Base-by-base conservation (phyloP, 1,140 invertebrate genomes). In the Drosophila gunungcola region DNA sequence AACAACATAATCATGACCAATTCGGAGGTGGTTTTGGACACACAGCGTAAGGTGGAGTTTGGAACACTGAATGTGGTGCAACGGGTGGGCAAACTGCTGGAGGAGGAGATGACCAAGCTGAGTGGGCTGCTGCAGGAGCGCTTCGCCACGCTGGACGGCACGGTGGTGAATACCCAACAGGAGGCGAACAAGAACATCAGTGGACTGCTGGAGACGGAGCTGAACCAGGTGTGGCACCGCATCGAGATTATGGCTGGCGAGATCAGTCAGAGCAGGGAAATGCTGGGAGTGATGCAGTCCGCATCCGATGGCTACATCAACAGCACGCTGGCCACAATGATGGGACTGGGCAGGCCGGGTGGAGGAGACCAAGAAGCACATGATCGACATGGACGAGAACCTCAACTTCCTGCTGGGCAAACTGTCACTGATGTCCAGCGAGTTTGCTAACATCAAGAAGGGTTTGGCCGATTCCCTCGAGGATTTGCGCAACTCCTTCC, bases 161-260 rank as follows among this genome's bases (percentile, higher is more conserved):
- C 94, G 1, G 95, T 98, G 49, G 92, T 97, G 49, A 94, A 94
- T n/a, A 96, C 96, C 76, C 96, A 97, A 80, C 95, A 95, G 16
- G 94, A 94, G 7, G 95, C 95, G 0, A 92, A 96, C 34, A 94
- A 94, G 3, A 97, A 97, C 92, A 91, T 97, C 27, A 97, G 95
- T 4, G 93, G 93, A 0, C 96, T 96, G 79, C 95, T 98, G 88
- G 96, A 97, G 78, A 93, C 95, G 25, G 96, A 97, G 84, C 96
- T 98, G 91, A 95, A 95, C 58, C 96, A 97, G 90, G 96, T 97
- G 2, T 97, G 97, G 97, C 93, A 96, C 13, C 96, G 97, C 92
- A 97, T 97, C 75, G 96, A 96, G 63, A 96, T 97, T 13, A 97
- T 98, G 96, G 96, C 97, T 91, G 95, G 96, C 69, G 96, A 97